Base-by-base conservation (phyloP, 2,797 vertebrate genomes). In the Hemibagrus guttatus region DNA sequence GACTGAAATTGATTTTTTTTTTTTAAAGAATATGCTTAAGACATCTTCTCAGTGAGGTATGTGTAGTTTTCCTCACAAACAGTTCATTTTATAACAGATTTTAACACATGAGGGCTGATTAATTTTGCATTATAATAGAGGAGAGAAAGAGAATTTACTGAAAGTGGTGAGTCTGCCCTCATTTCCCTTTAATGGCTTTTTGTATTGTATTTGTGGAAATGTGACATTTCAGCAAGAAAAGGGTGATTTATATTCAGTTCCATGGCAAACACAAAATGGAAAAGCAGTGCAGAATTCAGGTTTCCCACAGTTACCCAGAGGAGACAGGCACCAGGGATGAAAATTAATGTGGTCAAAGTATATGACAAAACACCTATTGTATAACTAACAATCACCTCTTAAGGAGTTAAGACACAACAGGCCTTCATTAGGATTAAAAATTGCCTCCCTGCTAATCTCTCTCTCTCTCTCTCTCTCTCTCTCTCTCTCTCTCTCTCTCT, bases 391-490 rank as follows among this genome's bases (percentile, higher is more conserved):
- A 86, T 92, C 17, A 84, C 86, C 84, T 83, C 42, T 66, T 84
- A 84, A 86, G 61, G 68, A 68, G 84, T 63, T 66, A 72, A 78
- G 85, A 83, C 87, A 87, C 83, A 91, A 82, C 54, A 89, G 84
- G 87, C 74, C 52, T 31, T 84, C 74, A 88, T 69, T 72, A 81
- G 87, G 90, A 89, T 91, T 88, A 87, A 49, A 75, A n/a, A 69
- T 54, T 26, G 14, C 63, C 49, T 83, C 63, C 5, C 28, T n/a
- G 4, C 28, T 12, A 83, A 11, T 46, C 4, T 28, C 46, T 75
- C 2, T 19, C 42, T 75, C 23, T 75, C 42, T 54, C 46, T 74
- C 35, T 39, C 35, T 39, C 35, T 39, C 35, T 39, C 35, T 39
- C n/a, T 31, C 46, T 56, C 52, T 31, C 75, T 35, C 17, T 56